phyloP scores from a whole-genome alignment of 2,888 invertebrate species.

The Parnassius apollo region DNA sequence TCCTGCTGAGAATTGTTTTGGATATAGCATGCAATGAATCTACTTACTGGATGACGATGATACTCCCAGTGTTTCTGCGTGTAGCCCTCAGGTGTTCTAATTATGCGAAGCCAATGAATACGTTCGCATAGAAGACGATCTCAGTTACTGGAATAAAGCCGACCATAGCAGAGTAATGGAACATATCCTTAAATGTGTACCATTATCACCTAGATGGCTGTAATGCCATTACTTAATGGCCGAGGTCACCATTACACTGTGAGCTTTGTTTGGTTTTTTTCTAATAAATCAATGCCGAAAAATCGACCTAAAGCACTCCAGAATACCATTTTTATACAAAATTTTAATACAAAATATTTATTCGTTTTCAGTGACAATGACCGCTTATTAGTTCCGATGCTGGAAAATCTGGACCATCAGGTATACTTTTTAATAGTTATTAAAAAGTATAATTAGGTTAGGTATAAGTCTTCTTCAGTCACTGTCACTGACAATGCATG shows the following conservation, averaged over 20 bases:
- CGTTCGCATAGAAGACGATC: conserved; percentile 83
- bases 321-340: conserved; percentile 81
- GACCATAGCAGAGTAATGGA: conserved; percentile 88
- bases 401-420: too few species aligned
- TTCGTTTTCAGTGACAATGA: too few species aligned
- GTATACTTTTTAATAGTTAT: too few species aligned
- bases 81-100: conserved; percentile 90
- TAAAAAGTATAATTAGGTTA: too few species aligned
- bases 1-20: conserved; percentile 87
- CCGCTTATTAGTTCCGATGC: too few species aligned
- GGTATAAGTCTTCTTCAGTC: too few species aligned
- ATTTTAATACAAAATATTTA: conserved; percentile 15
- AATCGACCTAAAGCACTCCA: conserved; percentile 83
- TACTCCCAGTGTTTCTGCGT: conserved; percentile 95
- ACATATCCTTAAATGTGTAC: conserved; percentile 91
- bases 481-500: too few species aligned
- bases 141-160: conserved; percentile 86
- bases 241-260: conserved; percentile 82
- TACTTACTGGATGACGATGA: conserved; percentile 79
- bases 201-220: conserved; percentile 89
- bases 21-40: conserved; percentile 79
- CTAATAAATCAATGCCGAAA: conserved; percentile 61
- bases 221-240: conserved; percentile 82
- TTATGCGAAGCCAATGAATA: conserved; percentile 92
- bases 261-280: conserved; percentile 52